These are phyloP conservation scores for Mesocentrotus franciscanus DNA, from an alignment of 53 echinoderm and acorn worm species.

Conservation along the genomic window DNA sequence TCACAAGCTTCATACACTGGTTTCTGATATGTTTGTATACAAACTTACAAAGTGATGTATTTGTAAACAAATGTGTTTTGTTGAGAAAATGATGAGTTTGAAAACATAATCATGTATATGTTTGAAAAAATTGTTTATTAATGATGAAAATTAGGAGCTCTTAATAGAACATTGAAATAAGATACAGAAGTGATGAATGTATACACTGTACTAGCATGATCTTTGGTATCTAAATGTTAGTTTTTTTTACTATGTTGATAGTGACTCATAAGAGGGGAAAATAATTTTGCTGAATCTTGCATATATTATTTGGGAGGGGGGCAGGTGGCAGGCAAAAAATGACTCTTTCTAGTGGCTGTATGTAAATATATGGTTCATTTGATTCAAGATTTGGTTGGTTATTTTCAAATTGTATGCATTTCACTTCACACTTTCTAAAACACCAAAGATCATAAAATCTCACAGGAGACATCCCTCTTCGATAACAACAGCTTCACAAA, in stretches of 20 bases:
- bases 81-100: too few species aligned
- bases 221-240: background rate
- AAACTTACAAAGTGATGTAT: too few species aligned
- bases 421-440: background rate
- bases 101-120: too few species aligned
- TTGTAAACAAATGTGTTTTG: too few species aligned
- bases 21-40: background rate
- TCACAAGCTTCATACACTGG: background rate
- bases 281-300: background rate
- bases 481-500: slow-evolving; percentile 20
- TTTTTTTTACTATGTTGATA: background rate
- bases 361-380: background rate
- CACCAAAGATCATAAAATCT: background rate
- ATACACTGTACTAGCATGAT: background rate
- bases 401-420: background rate
- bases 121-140: too few species aligned
- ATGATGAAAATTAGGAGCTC: too few species aligned
- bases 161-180: too few species aligned
- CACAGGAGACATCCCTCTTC: background rate
- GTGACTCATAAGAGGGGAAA: background rate
- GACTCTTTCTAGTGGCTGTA: background rate
- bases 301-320: background rate
- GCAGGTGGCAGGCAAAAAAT: background rate
- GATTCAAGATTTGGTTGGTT: background rate
- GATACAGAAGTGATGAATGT: too few species aligned